These are phyloP conservation scores for Hydra vulgaris DNA, from an alignment of 30 jellyfish, hydroid and myxozoan genomes.

Conservation along the genomic window DNA sequence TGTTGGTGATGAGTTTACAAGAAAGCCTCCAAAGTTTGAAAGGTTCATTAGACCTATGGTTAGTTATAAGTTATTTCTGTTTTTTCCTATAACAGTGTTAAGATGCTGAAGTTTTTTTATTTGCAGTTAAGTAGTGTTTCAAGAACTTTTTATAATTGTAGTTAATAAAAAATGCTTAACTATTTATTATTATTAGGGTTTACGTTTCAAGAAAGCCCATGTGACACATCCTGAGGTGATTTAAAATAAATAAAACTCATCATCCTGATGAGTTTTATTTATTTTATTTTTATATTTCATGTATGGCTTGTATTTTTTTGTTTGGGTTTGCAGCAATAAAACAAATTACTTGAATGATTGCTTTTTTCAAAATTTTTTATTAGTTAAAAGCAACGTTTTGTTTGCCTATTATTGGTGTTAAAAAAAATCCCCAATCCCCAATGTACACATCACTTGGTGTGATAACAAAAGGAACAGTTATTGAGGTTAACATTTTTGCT, in stretches of 20 bases:
- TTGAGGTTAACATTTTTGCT: conserved; percentile 93
- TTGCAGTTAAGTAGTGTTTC: no score
- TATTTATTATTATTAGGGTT: conserved; percentile 46
- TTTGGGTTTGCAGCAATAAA: no score
- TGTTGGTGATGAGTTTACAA: conserved; percentile 96
- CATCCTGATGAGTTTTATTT: no score
- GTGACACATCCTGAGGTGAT: conserved; percentile 99
- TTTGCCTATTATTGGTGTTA: conserved; percentile 95
- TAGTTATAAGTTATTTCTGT: background rate
- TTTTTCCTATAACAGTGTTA: background rate
- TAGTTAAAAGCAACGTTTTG: conserved; percentile 96
- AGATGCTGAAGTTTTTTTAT: no score
- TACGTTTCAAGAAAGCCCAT: conserved; percentile 94
- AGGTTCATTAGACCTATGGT: conserved; percentile 99
- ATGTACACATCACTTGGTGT: conserved; percentile 99
- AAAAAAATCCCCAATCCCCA: conserved; percentile 99
- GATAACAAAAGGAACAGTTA: conserved; percentile 98
- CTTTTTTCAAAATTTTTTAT: no score
- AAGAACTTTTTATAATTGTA: background rate
- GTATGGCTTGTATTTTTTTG: no score
- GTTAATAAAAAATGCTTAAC: background rate
- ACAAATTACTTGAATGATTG: no score
- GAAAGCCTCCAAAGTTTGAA: conserved; percentile 99
- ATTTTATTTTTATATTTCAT: no score
- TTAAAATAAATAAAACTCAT: no score